Conservation (phyloP, 2,888 invertebrate genomes). For the Ormyrus labotus region DNA sequence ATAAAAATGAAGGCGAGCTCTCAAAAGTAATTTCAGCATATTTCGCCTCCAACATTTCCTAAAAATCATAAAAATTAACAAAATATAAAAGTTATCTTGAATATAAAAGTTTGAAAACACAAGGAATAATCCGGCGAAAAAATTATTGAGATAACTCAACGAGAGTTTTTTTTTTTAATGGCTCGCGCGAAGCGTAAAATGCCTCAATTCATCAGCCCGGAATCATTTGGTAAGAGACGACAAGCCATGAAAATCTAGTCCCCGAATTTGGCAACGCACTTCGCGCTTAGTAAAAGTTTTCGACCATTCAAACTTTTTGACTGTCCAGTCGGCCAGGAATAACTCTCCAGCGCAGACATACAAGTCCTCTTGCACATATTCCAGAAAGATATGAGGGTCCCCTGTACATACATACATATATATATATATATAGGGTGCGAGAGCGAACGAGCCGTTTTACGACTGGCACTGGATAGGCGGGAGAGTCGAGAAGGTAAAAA, state of each 20-base stretch:
- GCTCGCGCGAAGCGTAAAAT: no score
- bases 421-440: background rate
- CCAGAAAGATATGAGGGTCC: background rate
- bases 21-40: no score
- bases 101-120: no score
- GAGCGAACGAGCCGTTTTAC: slow-evolving; percentile 60
- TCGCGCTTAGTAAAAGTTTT: slow-evolving; percentile 7
- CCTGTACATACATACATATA: background rate
- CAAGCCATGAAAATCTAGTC: no score
- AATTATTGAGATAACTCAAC: background rate
- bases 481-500: slow-evolving; percentile 15
- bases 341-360: background rate
- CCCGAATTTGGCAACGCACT: background rate
- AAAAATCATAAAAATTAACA: no score
- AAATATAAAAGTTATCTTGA: no score
- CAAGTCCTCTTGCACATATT: background rate
- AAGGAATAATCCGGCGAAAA: background rate
- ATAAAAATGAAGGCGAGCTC: no score
- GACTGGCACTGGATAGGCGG: slow-evolving; percentile 52
- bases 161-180: no score
- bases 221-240: no score
- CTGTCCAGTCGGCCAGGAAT: background rate
- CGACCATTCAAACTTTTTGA: slow-evolving; percentile 33
- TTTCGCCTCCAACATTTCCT: no score
- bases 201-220: no score